Percentiles rank a stretch among this genome's conserved stretches.
phyloP scores from a whole-genome alignment of 2,888 invertebrate species.

The Drosophila paramelanica region DNA sequence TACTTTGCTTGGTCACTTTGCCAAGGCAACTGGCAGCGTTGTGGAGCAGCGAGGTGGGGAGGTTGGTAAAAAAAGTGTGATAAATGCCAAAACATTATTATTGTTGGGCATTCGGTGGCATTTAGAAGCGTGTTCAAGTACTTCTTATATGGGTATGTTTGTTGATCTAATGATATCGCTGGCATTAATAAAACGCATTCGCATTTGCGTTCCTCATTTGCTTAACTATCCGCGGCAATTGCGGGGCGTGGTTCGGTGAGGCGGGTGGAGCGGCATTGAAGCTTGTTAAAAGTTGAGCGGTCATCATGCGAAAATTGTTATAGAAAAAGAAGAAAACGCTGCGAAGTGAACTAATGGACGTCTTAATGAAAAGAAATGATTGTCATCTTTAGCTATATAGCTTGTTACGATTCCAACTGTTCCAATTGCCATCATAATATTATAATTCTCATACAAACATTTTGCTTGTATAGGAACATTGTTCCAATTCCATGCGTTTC shows the following conservation, averaged over 20 bases:
- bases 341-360: neutral
- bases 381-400: neutral
- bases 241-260: neutral
- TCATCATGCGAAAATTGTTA: constrained; percentile 1
- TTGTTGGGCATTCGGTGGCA: constrained; percentile 52
- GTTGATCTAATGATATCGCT: constrained; percentile 68
- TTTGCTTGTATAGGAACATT: no score
- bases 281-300: neutral
- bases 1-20: constrained; percentile 74
- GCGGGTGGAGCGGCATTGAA: neutral
- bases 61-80: constrained; percentile 51
- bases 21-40: constrained; percentile 16
- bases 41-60: neutral
- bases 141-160: constrained; percentile 49
- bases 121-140: constrained; percentile 44
- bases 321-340: neutral
- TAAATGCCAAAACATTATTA: constrained; percentile 73
- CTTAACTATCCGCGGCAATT: constrained; percentile 18
- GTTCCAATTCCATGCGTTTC: no score
- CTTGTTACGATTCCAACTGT: neutral
- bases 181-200: constrained; percentile 71
- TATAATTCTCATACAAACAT: no score
- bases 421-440: no score
- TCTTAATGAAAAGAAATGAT: neutral
- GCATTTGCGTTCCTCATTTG: constrained; percentile 59